Evolutionary conservation across 1,140 invertebrate genomes (phyloP).

Genomic region (Meloidogyne exigua): DNA sequence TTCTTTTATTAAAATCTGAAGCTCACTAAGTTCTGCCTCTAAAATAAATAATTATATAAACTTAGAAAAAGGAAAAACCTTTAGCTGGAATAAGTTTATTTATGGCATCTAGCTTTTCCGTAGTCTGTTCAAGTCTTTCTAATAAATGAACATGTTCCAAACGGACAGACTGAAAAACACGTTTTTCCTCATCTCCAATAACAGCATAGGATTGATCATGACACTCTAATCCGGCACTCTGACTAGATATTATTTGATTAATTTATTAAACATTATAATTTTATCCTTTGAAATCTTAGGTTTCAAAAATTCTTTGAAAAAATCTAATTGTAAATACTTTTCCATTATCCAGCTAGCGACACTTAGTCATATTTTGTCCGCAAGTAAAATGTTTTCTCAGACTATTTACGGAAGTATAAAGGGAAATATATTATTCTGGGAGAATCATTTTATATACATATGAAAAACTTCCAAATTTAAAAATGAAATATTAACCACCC

Average conservation of each 20-base stretch:
- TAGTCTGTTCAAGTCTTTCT: slow-evolving; percentile 28
- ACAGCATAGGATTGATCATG: not conserved
- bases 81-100: slow-evolving; percentile 32
- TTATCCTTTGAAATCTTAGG: too few relatives aligned
- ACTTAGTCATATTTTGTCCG: too few relatives aligned
- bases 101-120: slow-evolving; percentile 27
- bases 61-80: slow-evolving; percentile 26
- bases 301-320: too few relatives aligned
- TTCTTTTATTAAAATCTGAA: slow-evolving; percentile 43
- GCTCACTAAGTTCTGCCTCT: slow-evolving; percentile 42
- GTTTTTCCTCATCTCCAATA: slow-evolving; percentile 17
- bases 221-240: not conserved
- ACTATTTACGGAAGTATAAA: too few relatives aligned
- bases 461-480: too few relatives aligned
- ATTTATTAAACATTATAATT: too few relatives aligned
- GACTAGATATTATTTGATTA: not conserved
- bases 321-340: too few relatives aligned
- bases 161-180: slow-evolving; percentile 34
- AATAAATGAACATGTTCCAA: slow-evolving; percentile 39
- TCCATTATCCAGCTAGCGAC: too few relatives aligned
- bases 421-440: too few relatives aligned
- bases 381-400: too few relatives aligned
- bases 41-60: slow-evolving; percentile 15
- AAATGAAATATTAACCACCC: too few relatives aligned
- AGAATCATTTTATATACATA: too few relatives aligned